A percentile compares a stretch with the other conserved stretches of the same genome.
Evolutionary conservation across 2,797 vertebrate species (phyloP).

Genomic region (Gambusia yucatana): DNA sequence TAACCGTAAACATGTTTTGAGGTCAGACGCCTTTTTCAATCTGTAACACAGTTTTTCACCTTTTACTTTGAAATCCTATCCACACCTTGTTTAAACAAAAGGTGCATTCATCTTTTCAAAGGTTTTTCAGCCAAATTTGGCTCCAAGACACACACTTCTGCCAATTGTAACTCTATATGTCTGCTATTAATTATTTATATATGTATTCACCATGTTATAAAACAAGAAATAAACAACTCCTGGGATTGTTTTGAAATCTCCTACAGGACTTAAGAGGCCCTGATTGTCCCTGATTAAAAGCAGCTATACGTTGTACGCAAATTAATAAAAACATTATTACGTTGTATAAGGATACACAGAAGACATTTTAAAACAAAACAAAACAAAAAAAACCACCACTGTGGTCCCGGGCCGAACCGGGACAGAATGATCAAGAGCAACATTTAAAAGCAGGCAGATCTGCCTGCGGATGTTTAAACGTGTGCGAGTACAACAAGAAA

Average conservation of each 20-base stretch:
- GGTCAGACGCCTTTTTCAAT: neutral
- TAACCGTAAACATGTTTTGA: neutral
- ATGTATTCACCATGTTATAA: neutral
- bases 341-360: neutral
- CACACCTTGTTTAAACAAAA: neutral
- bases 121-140: neutral
- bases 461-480: conserved; percentile 39
- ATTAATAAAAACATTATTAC: neutral
- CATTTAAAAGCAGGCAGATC: conserved; percentile 3
- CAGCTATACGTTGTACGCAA: neutral
- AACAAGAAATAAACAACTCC: neutral
- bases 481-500: conserved; percentile 67
- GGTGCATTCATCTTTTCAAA: neutral
- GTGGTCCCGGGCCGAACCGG: neutral
- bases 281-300: neutral
- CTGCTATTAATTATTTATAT: neutral
- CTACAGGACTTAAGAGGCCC: neutral
- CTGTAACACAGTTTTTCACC: neutral
- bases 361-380: neutral
- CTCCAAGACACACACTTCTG: neutral
- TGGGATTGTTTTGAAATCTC: neutral
- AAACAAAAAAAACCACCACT: neutral
- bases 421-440: conserved; percentile 8
- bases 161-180: neutral
- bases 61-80: neutral